These are phyloP conservation scores for Bubo bubo DNA, from an alignment of 2,113 vertebrate genomes.

Conservation along the genomic window DNA sequence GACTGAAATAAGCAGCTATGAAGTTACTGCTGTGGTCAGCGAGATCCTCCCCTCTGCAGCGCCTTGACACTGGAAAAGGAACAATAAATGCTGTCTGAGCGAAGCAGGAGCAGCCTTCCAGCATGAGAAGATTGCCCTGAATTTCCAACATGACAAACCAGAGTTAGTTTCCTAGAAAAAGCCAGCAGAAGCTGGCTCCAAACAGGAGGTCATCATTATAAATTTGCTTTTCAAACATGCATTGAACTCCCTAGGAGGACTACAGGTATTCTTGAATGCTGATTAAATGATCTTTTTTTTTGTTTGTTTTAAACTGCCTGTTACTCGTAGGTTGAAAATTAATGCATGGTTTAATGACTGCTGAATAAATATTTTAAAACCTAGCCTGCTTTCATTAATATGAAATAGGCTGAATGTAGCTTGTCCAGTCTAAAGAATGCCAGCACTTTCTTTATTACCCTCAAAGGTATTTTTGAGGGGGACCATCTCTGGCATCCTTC, in stretches of 20 bases:
- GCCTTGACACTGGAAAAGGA: not conserved
- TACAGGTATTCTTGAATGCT: not conserved
- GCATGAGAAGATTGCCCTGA: fast-evolving
- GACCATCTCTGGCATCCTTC: not conserved
- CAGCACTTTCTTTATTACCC: not conserved
- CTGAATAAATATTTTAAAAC: not conserved
- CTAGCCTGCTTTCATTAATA: not conserved
- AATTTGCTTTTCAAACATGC: not conserved
- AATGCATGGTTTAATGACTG: not conserved
- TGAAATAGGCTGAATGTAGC: not conserved
- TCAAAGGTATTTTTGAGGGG: not conserved
- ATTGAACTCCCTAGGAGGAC: not conserved
- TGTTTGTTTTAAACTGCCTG: not conserved
- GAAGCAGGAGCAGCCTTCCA: not conserved
- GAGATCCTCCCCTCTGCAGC: not conserved
- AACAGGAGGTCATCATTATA: not conserved
- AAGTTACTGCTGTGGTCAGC: not conserved
- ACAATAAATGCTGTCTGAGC: not conserved
- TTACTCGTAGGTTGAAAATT: not conserved
- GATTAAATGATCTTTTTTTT: not conserved
- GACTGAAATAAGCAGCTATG: not conserved
- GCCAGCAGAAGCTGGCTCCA: not conserved
- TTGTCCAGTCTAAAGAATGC: not conserved
- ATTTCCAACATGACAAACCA: not conserved
- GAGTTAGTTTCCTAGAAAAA: not conserved